A percentile compares a stretch with the other conserved stretches of the same genome.
These are phyloP conservation scores for Epirrita christyi DNA, from an alignment of 2,888 invertebrate species.

Conservation along the genomic window DNA sequence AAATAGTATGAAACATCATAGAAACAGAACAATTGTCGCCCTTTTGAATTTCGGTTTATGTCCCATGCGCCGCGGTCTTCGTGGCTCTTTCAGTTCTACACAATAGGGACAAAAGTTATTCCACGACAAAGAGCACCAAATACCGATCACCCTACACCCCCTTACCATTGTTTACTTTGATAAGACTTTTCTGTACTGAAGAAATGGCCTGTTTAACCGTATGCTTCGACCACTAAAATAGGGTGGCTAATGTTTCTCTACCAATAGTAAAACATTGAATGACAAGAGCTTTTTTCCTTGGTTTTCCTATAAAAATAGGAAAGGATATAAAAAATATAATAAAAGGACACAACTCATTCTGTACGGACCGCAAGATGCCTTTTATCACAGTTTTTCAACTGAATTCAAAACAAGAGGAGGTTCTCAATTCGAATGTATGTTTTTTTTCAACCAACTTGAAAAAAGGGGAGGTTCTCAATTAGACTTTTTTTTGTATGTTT, in stretches of 20 bases:
- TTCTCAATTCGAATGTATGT: too few species aligned
- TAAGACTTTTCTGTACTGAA: conserved; percentile 79
- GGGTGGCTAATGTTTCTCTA: conserved; percentile 17
- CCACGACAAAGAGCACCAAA: conserved; percentile 85
- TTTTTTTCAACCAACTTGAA: too few species aligned
- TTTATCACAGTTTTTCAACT: too few species aligned
- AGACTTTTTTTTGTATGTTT: too few species aligned
- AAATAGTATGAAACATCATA: conserved; percentile 62
- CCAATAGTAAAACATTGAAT: neutral
- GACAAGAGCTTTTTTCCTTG: neutral
- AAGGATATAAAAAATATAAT: too few species aligned
- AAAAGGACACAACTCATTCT: too few species aligned
- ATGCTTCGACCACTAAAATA: conserved; percentile 1
- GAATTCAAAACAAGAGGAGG: too few species aligned
- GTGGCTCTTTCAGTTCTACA: conserved; percentile 76
- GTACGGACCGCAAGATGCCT: too few species aligned
- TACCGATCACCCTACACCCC: conserved; percentile 79
- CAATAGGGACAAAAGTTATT: conserved; percentile 86
- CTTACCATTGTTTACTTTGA: conserved; percentile 82
- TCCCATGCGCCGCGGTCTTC: conserved; percentile 80
- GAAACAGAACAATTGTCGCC: conserved; percentile 77
- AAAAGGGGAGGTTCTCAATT: too few species aligned
- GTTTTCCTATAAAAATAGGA: neutral
- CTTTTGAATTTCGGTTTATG: conserved; percentile 84
- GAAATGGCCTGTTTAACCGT: conserved; percentile 3